A percentile compares a stretch with the other conserved stretches of the same genome.
Conservation (phyloP, 2,888 invertebrate species). For the Unio pictorum region DNA sequence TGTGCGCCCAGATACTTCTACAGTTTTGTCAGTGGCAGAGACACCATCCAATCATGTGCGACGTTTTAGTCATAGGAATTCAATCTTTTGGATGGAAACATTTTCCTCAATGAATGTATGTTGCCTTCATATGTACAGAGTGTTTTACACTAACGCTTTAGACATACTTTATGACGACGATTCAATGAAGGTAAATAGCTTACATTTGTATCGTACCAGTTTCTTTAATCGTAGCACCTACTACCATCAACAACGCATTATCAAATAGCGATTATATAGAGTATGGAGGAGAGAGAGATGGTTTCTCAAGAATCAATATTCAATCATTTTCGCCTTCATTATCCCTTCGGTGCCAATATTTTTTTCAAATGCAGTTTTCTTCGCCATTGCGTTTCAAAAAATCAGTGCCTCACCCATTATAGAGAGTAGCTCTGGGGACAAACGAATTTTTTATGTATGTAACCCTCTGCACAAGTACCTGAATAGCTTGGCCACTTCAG, state of each 20-base stretch:
- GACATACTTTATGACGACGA: background rate
- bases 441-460: conserved; percentile 39
- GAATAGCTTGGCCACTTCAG: conserved; percentile 51
- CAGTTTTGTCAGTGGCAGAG: conserved; percentile 23
- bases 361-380: conserved; percentile 39
- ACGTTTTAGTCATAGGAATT: conserved; percentile 21
- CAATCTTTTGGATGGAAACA: conserved; percentile 45
- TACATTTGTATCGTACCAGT: conserved; percentile 20
- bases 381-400: conserved; percentile 28
- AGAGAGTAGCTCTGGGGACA: conserved; percentile 18
- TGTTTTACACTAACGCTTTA: background rate
- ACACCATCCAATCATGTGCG: conserved; percentile 9
- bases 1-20: conserved; percentile 34
- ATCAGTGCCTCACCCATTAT: conserved; percentile 22
- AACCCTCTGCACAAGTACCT: conserved; percentile 47
- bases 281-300: conserved; percentile 30
- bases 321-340: conserved; percentile 37
- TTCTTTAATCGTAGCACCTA: conserved; percentile 9
- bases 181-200: conserved; percentile 5
- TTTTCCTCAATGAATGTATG: conserved; percentile 42
- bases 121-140: conserved; percentile 40
- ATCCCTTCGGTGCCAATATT: conserved; percentile 35
- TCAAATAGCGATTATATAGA: conserved; percentile 17
- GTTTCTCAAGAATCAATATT: conserved; percentile 17
- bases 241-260: conserved; percentile 6